Base-by-base conservation (phyloP, 1,140 invertebrate species). In the Argopecten irradians region DNA sequence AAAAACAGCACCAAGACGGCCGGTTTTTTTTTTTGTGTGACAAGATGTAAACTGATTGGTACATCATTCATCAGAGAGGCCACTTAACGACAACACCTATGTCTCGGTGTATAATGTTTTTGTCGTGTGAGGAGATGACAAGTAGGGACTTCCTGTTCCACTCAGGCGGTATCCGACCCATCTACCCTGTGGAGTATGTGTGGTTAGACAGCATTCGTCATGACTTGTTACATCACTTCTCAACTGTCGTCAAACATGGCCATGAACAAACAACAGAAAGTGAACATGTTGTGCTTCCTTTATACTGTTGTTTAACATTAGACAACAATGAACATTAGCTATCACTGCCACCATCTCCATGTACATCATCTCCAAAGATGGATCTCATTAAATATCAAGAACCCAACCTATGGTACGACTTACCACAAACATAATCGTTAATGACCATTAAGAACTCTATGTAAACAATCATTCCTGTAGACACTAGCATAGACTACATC, bases 61-160 rank as follows among this genome's bases (percentile, higher is more conserved):
- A 28, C 55, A 71, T 28, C 55, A 71, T n/a, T 71, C 16, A 71
- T 71, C 55, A 71, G 55, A 71, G 55, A 71, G 55, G 55, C 55
- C 55, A 5, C 55, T 71, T 71, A 71, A 71, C 55, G n/a, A 71
- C 55, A 71, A 71, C 55, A 71, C 55, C 55, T 71, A 46, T 71
- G 55, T 71, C 22, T 22, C n/a, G 22, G 55, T 71, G 55, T 71
- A 71, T 28, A 71, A n/a, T 22, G n/a, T 71, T 71, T 71, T n/a
- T n/a, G n/a, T 71, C 55, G 19, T 71, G 55, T 28, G 16, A 71
- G 55, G 55, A 71, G 55, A 71, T 71, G 55, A 71, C 55, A 71
- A 71, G 55, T 71, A 71, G 22, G 28, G 22, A n/a, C 16, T 71
- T 71, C 55, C 55, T n/a, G 22, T n/a, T 71, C 55, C 55, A 71